Percentiles rank a stretch among this genome's conserved stretches.
phyloP scores from a whole-genome alignment of 1,140 invertebrate genomes.

The Drosophila funebris region DNA sequence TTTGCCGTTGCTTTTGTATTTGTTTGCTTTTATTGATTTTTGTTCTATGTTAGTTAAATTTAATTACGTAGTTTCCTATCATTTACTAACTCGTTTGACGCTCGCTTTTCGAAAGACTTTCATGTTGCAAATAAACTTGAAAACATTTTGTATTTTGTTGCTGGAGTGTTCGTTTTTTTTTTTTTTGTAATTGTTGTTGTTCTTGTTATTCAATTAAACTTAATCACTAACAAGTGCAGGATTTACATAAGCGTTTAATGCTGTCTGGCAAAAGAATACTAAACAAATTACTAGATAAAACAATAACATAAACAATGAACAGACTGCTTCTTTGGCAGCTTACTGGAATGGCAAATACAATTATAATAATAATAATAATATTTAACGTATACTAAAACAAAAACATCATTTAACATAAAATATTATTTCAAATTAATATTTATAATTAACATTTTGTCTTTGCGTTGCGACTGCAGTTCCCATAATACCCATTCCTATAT shows the following conservation, averaged over 20 bases:
- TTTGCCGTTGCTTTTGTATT: conserved; percentile 52
- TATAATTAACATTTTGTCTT: conserved; percentile 39
- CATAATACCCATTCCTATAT: conserved; percentile 67
- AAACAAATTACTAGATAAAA: conserved; percentile 45
- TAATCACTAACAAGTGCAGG: conserved; percentile 73
- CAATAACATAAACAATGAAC: conserved; percentile 70
- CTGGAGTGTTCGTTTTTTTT: conserved; percentile 19
- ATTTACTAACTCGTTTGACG: conserved; percentile 73
- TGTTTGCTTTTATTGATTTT: conserved; percentile 43
- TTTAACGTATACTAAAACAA: conserved; percentile 33
- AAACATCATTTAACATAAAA: conserved; percentile 30
- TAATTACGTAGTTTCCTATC: conserved; percentile 58
- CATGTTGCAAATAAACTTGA: conserved; percentile 27
- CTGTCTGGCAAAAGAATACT: conserved; percentile 55
- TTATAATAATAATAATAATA: conserved; percentile 33
- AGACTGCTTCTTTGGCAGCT: conserved; percentile 21
- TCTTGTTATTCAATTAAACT: conserved; percentile 59
- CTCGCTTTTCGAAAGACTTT: conserved; percentile 65
- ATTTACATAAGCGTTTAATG: conserved; percentile 81
- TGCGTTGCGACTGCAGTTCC: conserved; percentile 75
- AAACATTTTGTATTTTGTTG: conserved; percentile 37
- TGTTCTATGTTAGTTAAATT: conserved; percentile 53
- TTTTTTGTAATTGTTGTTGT: conserved; percentile 7
- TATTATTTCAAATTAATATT: conserved; percentile 53
- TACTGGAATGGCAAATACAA: conserved; percentile 62